Percentiles rank a stretch among this genome's conserved stretches.
Evolutionary conservation across 2,113 vertebrate genomes (phyloP).

Genomic region (Hypocryptadius cinnamomeus): DNA sequence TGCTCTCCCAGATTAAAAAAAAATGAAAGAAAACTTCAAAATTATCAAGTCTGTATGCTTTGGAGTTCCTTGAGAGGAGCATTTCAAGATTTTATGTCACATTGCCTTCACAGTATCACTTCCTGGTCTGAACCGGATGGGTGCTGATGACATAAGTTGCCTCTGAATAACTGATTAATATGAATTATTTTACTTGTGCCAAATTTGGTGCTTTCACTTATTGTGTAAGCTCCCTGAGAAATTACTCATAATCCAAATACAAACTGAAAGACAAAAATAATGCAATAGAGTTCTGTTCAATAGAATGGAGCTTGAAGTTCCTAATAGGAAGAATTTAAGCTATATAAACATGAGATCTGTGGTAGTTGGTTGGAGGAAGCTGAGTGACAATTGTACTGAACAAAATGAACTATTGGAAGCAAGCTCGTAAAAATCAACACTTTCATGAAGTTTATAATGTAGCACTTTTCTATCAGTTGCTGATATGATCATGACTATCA

Average conservation of each 20-base stretch:
- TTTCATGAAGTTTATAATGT: not conserved
- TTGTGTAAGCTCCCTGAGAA: not conserved
- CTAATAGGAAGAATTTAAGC: not conserved
- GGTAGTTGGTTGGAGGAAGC: not conserved
- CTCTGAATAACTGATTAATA: not conserved
- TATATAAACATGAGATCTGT: not conserved
- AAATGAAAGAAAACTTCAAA: not conserved
- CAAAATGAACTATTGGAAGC: not conserved
- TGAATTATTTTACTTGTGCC: not conserved
- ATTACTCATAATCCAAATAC: not conserved
- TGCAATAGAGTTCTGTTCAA: not conserved
- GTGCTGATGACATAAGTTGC: not conserved
- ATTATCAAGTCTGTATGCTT: not conserved
- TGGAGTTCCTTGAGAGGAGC: not conserved
- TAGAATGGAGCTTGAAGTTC: not conserved
- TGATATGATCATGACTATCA: not conserved
- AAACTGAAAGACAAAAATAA: not conserved
- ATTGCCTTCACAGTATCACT: not conserved
- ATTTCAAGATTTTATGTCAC: not conserved
- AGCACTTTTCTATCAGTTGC: not conserved
- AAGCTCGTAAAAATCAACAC: not conserved
- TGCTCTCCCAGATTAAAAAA: not conserved
- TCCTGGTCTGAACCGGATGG: not conserved
- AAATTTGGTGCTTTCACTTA: not conserved
- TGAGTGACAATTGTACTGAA: not conserved